A percentile compares a stretch with the other conserved stretches of the same genome.
Evolutionary conservation across 2,113 vertebrate species (phyloP).

Genomic region (Calidris pugnax): DNA sequence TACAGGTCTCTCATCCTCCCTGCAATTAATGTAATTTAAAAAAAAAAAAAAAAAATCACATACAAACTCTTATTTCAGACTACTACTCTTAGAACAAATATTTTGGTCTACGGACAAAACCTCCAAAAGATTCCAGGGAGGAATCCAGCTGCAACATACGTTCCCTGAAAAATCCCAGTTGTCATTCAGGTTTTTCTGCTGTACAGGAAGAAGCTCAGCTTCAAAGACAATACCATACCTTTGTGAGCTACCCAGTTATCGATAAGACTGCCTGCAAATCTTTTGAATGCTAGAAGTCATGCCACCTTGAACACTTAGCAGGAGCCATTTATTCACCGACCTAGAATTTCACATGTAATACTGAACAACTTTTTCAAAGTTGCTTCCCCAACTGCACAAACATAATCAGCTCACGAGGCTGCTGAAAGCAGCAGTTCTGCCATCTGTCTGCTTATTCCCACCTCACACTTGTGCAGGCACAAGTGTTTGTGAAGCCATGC

Average conservation of each 20-base stretch:
- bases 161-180: neutral
- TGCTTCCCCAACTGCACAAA: conserved; percentile 50
- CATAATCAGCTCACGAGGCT: conserved; percentile 52
- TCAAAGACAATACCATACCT: neutral
- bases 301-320: neutral
- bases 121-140: neutral
- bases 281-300: neutral
- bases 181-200: neutral
- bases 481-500: conserved; percentile 33
- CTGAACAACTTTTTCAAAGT: conserved; percentile 36
- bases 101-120: neutral
- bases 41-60: neutral
- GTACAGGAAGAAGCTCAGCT: neutral
- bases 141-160: neutral
- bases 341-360: neutral
- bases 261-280: neutral
- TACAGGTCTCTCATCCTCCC: conserved; percentile 8
- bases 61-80: neutral
- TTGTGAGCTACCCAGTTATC: neutral
- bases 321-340: neutral
- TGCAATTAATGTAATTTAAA: neutral
- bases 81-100: neutral
- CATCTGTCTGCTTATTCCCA: conserved; percentile 65
- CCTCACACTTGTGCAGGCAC: conserved; percentile 46
- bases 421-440: conserved; percentile 69